phyloP scores from a whole-genome alignment of 2,797 vertebrate species.

The Bovichtus variegatus region DNA sequence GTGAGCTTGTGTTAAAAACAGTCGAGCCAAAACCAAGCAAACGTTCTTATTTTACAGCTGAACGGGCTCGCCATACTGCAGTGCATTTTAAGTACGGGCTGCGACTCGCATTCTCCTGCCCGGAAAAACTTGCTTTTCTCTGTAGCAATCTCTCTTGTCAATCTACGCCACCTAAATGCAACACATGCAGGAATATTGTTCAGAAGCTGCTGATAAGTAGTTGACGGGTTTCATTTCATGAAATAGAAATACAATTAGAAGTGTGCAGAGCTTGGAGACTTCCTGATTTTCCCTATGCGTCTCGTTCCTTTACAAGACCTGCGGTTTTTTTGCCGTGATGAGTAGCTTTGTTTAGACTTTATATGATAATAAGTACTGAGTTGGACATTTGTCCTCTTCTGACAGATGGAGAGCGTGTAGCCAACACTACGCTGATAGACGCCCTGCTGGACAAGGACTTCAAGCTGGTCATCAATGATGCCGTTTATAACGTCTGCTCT shows the following conservation, averaged over 20 bases:
- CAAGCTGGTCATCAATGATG: conserved; percentile 89
- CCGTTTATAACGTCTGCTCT: conserved; percentile 80
- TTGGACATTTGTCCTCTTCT: conserved; percentile 19
- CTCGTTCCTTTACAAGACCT: neutral
- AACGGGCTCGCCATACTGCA: neutral
- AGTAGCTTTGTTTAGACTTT: neutral
- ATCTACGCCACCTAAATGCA: neutral
- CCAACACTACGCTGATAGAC: conserved; percentile 86
- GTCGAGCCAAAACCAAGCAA: no score
- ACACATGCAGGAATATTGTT: neutral
- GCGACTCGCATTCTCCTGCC: neutral
- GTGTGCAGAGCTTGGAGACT: neutral
- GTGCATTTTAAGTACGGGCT: neutral
- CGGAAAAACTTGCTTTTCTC: conserved; percentile 11
- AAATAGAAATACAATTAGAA: neutral
- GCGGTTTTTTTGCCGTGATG: neutral
- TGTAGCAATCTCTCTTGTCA: neutral
- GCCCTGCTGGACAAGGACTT: conserved; percentile 90
- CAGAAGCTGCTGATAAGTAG: neutral
- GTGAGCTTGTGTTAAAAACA: no score
- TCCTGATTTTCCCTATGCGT: neutral
- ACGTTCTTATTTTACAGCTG: no score
- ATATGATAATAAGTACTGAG: no score
- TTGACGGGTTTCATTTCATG: neutral
- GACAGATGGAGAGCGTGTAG: conserved; percentile 88